phyloP scores from a whole-genome alignment of 1,140 invertebrate genomes.

The Mamestra configurata region DNA sequence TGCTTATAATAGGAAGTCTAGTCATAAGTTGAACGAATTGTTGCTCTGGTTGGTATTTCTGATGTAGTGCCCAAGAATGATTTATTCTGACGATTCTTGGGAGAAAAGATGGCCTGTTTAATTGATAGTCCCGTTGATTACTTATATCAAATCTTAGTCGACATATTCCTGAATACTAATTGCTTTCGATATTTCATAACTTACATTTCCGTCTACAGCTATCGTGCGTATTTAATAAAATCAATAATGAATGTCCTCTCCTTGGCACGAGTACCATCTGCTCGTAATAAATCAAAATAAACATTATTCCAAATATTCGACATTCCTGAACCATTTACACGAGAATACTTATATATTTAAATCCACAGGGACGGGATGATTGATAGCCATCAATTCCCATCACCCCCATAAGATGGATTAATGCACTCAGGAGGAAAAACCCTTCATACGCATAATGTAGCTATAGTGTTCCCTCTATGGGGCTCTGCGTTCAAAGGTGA shows the following conservation, averaged over 20 bases:
- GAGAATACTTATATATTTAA: neutral
- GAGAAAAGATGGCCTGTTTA: too few species aligned
- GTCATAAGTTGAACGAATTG: neutral
- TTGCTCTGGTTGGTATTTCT: too few species aligned
- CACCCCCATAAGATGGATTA: constrained; percentile 49
- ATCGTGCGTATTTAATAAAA: neutral
- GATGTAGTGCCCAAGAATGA: neutral
- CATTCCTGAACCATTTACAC: constrained; percentile 9
- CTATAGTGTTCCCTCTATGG: neutral
- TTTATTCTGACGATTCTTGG: neutral
- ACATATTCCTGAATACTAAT: too few species aligned
- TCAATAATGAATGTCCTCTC: neutral
- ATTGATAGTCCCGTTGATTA: too few species aligned
- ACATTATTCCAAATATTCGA: constrained; percentile 13
- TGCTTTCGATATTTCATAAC: too few species aligned
- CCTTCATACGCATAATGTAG: constrained; percentile 42
- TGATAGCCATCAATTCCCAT: constrained; percentile 50
- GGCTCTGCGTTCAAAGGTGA: neutral
- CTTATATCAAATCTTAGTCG: too few species aligned
- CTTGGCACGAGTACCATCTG: neutral
- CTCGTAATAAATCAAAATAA: constrained; percentile 17
- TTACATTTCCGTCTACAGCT: too few species aligned
- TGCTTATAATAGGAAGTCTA: neutral
- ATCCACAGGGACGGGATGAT: constrained; percentile 35
- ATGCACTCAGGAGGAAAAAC: constrained; percentile 54